These are phyloP conservation scores for Podarcis lilfordi DNA, from an alignment of 2,797 vertebrate species.

Conservation along the genomic window DNA sequence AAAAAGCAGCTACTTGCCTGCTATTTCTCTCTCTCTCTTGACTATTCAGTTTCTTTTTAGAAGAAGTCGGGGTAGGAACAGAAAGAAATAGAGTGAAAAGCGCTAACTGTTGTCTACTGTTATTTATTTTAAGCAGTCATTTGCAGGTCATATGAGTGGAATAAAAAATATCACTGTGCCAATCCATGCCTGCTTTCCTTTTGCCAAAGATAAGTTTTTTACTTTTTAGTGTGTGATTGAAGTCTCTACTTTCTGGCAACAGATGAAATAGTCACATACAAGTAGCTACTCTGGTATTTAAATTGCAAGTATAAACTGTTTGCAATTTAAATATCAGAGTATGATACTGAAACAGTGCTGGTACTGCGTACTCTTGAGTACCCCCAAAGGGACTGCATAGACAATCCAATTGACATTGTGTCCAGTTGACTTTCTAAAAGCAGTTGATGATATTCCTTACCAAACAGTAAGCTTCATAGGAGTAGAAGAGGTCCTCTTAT, in stretches of 20 bases:
- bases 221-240: neutral
- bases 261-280: neutral
- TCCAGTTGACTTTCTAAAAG: no score
- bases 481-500: no score
- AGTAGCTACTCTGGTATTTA: no score
- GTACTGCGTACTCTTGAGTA: no score
- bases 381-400: no score
- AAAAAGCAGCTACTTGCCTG: neutral
- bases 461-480: no score
- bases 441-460: no score
- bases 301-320: no score
- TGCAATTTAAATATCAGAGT: no score
- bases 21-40: neutral
- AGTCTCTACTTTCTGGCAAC: neutral
- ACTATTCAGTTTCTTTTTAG: constrained; percentile 15
- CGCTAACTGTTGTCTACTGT: neutral
- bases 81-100: constrained; percentile 9
- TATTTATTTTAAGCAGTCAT: constrained; percentile 22
- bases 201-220: neutral
- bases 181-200: neutral
- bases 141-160: neutral
- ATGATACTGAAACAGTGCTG: no score
- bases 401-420: no score
- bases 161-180: neutral
- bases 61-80: neutral